Evolutionary conservation across 2,797 vertebrate species (phyloP), one percentile per base, ranked within the genome.

Genomic region (Bucorvus abyssinicus): DNA sequence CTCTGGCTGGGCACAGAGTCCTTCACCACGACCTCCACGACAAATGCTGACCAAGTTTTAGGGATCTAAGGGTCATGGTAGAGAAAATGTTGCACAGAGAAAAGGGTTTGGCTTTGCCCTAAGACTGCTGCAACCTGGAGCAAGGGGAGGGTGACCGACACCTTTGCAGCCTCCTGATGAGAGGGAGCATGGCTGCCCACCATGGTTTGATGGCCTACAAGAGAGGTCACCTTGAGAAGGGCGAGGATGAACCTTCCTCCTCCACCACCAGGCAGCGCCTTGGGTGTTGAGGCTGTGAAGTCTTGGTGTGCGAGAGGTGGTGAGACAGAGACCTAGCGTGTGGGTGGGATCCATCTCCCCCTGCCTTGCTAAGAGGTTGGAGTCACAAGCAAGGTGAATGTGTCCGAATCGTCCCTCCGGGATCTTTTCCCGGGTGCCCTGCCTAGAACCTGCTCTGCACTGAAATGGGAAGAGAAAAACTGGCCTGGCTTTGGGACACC

Each of bases 311-410:
- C 2, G 6, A 44, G 45, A 38, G 6, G 5, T 24, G 23, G 19
- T 15, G 34, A 55, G 53, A 42, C 36, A 56, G 24, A 57, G 76
- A 65, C 0, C 7, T 12, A 32, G 40, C 0, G 3, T 6, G 13
- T 6, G 13, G 6, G 38, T 65, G 47, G 53, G 75, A 79, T 20
- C 18, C 38, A 59, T 15, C 63, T 40, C 16, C 24, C 44, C 8
- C 8, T 22, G 30, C 34, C 45, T 60, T 60, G 45, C 34, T 55
- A n/a, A 36, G 14, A 49, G 27, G 47, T 16, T 1, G 0, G 57
- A 65, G 53, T 49, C 1, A 2, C 3, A 56, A 36, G 12, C 2
- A 12, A 63, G 38, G 27, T 0, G 1, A 68, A n/a, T 0, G 2
- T 27, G 24, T 52, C n/a, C 1, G 0, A 56, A 19, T 61, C 36